Evolutionary conservation across 2,888 invertebrate genomes (phyloP), one percentile per base, ranked within the genome.

Genomic region (Pyrocoelia pectoralis): DNA sequence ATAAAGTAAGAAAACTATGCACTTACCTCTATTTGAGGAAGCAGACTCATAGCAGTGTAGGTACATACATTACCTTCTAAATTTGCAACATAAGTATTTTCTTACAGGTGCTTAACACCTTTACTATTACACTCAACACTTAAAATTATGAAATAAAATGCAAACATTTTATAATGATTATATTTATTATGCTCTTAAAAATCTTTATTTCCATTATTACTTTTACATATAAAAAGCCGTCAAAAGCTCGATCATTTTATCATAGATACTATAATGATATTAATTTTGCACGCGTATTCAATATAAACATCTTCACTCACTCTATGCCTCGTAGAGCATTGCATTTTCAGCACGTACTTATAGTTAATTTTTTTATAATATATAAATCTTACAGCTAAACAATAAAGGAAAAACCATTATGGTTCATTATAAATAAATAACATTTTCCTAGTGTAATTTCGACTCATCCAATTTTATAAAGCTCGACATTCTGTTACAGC

Each of bases 191-290:
- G 77, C 76, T 77, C 60, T 80, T 80, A 79, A 80, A 81, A 80
- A 79, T 80, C 76, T 81, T 78, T 79, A 80, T 78, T 77, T 74
- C 79, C 80, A 80, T 79, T 81, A 79, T 81, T 81, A 75, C 72
- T 74, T 74, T 75, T 74, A 81, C 80, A 81, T 80, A 79, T 79
- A 76, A 81, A 81, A 82, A 81, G 81, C 81, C 80, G 78, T 81
- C 80, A 79, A 81, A 81, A 81, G 81, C 82, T 81, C 81, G 81
- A 79, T 81, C 81, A 82, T 81, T 77, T 76, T 77, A 78, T 80
- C 77, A 80, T 79, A 78, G 77, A 77, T 29, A 46, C 74, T 74
- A 71, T 68, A 68, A 78, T 80, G 79, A 80, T 63, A 60, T 80
- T 80, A 76, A 79, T 77, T 79, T 78, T 77, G 78, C 79, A 81